These are phyloP conservation scores for Oryctolagus cuniculus DNA, from an alignment of 2,113 vertebrate genomes.

Conservation along the genomic window DNA sequence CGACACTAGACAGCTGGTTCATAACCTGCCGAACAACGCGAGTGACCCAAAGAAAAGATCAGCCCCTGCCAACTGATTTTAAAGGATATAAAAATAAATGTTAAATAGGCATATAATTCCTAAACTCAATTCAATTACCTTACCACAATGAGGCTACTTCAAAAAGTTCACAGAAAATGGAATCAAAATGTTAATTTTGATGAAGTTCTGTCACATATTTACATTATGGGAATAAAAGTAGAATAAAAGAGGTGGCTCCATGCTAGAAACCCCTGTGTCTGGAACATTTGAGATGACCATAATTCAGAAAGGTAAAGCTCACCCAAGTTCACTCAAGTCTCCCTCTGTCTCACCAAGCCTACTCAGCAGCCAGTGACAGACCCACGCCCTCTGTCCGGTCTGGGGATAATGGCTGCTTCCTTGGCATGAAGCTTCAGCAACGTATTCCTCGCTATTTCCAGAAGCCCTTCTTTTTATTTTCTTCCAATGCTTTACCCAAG, in stretches of 20 bases:
- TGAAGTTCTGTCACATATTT: neutral
- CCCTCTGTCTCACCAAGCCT: too few species aligned
- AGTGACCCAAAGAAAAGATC: neutral
- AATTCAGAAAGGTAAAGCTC: neutral
- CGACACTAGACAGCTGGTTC: constrained; percentile 4
- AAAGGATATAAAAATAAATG: neutral
- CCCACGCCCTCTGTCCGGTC: neutral
- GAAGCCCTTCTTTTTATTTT: neutral
- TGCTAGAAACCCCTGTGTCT: neutral
- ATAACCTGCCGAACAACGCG: constrained; percentile 20
- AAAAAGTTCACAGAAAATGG: too few species aligned
- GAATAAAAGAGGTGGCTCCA: neutral
- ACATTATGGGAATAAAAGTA: constrained; percentile 10
- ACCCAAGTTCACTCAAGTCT: neutral
- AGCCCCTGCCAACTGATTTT: neutral
- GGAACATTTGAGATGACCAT: neutral
- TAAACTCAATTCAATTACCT: neutral
- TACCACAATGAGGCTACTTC: neutral
- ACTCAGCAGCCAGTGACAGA: neutral
- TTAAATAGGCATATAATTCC: neutral
- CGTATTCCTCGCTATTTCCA: neutral
- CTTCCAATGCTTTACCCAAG: neutral
- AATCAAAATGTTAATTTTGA: too few species aligned
- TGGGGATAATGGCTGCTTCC: neutral
- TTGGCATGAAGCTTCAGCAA: too few species aligned